phyloP scores from a whole-genome alignment of 2,888 invertebrate species.

The Thelaira solivaga region DNA sequence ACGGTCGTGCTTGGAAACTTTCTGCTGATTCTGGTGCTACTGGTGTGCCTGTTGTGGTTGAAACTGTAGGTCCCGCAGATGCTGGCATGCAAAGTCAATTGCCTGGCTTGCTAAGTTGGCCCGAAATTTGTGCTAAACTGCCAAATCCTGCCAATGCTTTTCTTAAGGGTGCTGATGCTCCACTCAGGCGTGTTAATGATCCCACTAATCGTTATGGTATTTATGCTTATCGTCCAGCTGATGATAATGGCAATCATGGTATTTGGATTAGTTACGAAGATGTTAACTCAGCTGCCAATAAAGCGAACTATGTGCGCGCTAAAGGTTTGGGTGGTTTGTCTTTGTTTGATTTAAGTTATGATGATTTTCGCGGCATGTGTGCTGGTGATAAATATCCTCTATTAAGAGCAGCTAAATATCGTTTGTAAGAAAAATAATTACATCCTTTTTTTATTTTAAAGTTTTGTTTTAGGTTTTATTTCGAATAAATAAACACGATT shows the following conservation, averaged over 20 bases:
- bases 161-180: conserved; percentile 81
- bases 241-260: conserved; percentile 83
- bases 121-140: conserved; percentile 86
- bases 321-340: conserved; percentile 88
- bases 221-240: conserved; percentile 86
- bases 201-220: conserved; percentile 87
- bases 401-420: conserved; percentile 85
- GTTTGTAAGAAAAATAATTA: too few species aligned
- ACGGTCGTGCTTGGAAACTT: conserved; percentile 87
- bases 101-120: conserved; percentile 85
- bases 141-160: conserved; percentile 81
- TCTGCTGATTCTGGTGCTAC: conserved; percentile 85
- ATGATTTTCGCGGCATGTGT: conserved; percentile 90
- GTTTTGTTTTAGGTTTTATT: not conserved
- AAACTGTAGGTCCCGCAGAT: conserved; percentile 83
- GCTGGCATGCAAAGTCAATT: conserved; percentile 84
- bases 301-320: conserved; percentile 84
- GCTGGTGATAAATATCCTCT: conserved; percentile 88
- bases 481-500: not conserved
- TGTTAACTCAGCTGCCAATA: conserved; percentile 87
- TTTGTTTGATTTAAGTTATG: conserved; percentile 85
- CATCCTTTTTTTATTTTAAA: not conserved
- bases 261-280: conserved; percentile 91
- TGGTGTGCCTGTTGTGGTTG: conserved; percentile 85
- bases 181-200: conserved; percentile 85